A percentile compares a stretch with the other conserved stretches of the same genome.
Conservation (phyloP, 2,797 vertebrate genomes). For the Tinamus major region DNA sequence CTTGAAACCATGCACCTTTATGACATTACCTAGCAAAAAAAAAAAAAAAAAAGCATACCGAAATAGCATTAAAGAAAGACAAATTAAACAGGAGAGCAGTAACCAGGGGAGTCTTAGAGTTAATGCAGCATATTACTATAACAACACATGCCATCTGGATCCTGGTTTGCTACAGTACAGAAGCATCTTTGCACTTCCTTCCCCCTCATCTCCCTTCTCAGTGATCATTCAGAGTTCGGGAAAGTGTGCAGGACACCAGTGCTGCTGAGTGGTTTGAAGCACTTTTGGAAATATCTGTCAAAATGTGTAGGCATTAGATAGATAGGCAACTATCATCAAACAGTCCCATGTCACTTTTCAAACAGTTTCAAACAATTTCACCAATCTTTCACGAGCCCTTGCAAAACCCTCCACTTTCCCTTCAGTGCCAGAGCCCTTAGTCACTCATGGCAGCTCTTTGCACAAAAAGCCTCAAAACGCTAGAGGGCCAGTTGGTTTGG, state of each 20-base stretch:
- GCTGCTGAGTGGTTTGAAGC: background rate
- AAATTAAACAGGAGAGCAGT: conserved; percentile 52
- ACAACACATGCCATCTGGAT: conserved; percentile 76
- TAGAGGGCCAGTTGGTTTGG: conserved; percentile 15
- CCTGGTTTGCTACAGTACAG: conserved; percentile 54
- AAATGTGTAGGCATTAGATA: background rate
- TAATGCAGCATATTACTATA: conserved; percentile 64
- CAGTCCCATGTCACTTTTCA: background rate
- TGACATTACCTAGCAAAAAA: background rate
- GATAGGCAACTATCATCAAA: background rate
- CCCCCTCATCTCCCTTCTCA: conserved; percentile 57
- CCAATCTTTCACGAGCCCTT: background rate
- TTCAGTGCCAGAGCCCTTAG: background rate
- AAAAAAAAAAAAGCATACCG: background rate
- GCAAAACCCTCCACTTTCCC: background rate
- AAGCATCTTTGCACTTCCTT: conserved; percentile 43
- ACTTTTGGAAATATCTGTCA: conserved; percentile 23
- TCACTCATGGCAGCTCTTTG: conserved; percentile 7
- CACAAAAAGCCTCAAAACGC: conserved; percentile 22
- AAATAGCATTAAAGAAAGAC: conserved; percentile 45
- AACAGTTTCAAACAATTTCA: background rate
- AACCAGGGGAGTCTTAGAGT: conserved; percentile 57
- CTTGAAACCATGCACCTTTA: background rate
- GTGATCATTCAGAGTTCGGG: conserved; percentile 31
- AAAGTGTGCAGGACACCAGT: background rate